phyloP scores from a whole-genome alignment of 2,797 vertebrate genomes.

The Simalia tracyae region DNA sequence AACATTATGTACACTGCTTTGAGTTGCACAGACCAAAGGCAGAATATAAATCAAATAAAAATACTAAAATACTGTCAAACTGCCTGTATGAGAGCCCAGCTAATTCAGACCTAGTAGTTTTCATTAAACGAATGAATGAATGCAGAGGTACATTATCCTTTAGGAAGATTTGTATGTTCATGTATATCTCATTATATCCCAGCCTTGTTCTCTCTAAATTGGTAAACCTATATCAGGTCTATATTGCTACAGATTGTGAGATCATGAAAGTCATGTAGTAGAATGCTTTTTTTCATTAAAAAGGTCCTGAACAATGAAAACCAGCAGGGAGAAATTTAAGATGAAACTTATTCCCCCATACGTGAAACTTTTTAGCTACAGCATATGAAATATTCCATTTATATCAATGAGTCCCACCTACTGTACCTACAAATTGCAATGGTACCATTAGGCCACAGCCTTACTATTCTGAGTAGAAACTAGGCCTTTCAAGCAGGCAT shows the following conservation, averaged over 20 bases:
- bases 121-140: not conserved
- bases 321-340: not conserved
- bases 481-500: not conserved
- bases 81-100: not conserved
- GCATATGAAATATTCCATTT: not conserved
- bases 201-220: not conserved
- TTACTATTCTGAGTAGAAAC: not conserved
- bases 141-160: not conserved
- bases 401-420: not conserved
- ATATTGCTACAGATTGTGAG: not conserved
- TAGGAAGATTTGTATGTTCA: not conserved
- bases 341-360: not conserved
- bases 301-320: not conserved
- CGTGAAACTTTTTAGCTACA: not conserved
- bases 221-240: not conserved
- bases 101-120: not conserved
- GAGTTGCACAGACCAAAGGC: not conserved
- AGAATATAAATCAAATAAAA: not conserved
- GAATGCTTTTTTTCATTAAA: not conserved
- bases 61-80: not conserved
- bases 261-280: not conserved
- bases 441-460: no score
- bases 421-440: not conserved
- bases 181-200: not conserved
- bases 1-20: not conserved